Evolutionary conservation across 2,797 vertebrate genomes (phyloP), one percentile per base, ranked within the genome.

Genomic region (Rhinoraja longicauda): DNA sequence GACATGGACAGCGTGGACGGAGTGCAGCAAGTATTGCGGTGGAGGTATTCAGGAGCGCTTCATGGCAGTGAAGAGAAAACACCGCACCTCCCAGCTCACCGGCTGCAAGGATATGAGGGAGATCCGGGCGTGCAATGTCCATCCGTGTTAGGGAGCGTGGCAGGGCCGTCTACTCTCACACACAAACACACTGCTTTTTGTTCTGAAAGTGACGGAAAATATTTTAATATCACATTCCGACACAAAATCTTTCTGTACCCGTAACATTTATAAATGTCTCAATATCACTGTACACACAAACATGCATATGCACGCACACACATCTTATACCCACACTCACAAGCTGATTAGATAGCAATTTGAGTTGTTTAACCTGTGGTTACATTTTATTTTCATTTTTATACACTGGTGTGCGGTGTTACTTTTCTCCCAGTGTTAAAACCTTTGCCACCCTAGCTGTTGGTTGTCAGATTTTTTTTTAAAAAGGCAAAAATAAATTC

Each of bases 21-120:
- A 99, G 92, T 99, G 98, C 93, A 98, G 97, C 95, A 98, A 99
- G 64, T 94, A 96, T 36, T 99, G 99, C 0, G 98, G 98, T 0
- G 98, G 98, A 1, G 99, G 99, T 39, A 99, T 99, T 94, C 98
- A 99, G 94, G 98, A 99, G 93, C 97, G 98, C 77, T 97, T 98
- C 94, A 99, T 99, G 98, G 97, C 97, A 0, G 98, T 98, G 45
- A 99, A 98, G 97, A 98, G 97, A 96, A 97, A 97, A 95, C 98
- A 98, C 95, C 99, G 98, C 96, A 97, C 96, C 88, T 95, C 97
- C 93, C 98, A 98, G 96, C 96, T 98, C 92, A 97, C 97, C 94
- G 99, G 98, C 95, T 99, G 99, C 96, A 99, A 98, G 95, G 98
- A 99, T 97, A 98, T 98, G 96, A 99, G 99, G 95, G 98, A 99